phyloP scores from a whole-genome alignment of 2,113 vertebrate genomes.

The Lipotes vexillifer region DNA sequence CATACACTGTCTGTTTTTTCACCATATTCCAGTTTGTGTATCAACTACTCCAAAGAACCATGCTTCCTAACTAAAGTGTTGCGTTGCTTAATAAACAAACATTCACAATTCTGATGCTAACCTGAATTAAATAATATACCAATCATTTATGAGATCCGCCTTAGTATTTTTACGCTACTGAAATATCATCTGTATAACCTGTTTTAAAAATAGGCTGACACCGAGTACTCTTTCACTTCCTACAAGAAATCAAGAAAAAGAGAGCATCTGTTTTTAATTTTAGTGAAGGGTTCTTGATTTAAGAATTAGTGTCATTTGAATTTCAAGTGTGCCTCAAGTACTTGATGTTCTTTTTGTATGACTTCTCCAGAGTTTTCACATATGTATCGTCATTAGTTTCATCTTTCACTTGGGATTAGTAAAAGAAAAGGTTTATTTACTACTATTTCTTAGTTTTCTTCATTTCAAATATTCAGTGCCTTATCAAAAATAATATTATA shows the following conservation, averaged over 20 bases:
- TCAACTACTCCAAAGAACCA: not conserved
- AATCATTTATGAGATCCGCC: not conserved
- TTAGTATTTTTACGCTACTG: not conserved
- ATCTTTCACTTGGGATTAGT: not conserved
- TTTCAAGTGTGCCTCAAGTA: not conserved
- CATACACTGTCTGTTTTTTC: not conserved
- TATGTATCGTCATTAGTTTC: not conserved
- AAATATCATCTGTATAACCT: slow-evolving; percentile 28
- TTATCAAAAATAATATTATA: not conserved
- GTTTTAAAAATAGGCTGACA: slow-evolving; percentile 54
- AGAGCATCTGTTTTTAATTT: slow-evolving; percentile 48
- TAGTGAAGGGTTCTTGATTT: slow-evolving; percentile 31
- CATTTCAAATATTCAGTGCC: not conserved
- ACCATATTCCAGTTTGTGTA: not conserved
- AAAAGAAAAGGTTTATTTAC: not conserved
- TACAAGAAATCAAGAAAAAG: slow-evolving; percentile 39
- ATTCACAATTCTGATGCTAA: not conserved
- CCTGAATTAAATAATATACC: not conserved
- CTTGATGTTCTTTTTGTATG: not conserved
- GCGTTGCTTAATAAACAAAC: not conserved
- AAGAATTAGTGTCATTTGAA: slow-evolving; percentile 53
- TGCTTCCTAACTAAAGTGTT: not conserved
- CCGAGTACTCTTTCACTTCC: not conserved
- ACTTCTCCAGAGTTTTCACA: slow-evolving; percentile 4
- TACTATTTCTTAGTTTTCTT: not conserved